phyloP scores from a whole-genome alignment of 2,797 vertebrate species.

The Lagocephalus sceleratus region DNA sequence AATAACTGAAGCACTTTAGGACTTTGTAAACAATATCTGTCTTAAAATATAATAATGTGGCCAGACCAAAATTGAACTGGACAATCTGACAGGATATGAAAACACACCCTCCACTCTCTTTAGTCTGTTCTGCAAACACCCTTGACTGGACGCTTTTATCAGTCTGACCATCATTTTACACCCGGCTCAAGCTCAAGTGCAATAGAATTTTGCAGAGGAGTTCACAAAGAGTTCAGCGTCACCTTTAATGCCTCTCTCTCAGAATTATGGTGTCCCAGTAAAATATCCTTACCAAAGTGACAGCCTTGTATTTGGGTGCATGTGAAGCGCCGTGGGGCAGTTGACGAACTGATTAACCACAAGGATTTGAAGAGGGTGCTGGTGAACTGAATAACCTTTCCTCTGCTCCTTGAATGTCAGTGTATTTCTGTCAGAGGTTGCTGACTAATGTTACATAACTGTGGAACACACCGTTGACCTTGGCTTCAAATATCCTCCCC shows the following conservation, averaged over 20 bases:
- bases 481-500: slow-evolving; percentile 32
- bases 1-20: too few species aligned
- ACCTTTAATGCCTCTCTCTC: neutral
- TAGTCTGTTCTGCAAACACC: slow-evolving; percentile 4
- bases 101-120: too few species aligned
- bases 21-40: neutral
- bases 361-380: slow-evolving; percentile 1
- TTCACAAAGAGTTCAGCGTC: slow-evolving; percentile 18
- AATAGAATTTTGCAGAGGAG: slow-evolving; percentile 1
- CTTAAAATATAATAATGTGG: neutral
- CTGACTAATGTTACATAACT: slow-evolving; percentile 41
- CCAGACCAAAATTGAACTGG: neutral
- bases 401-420: slow-evolving; percentile 5
- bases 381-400: slow-evolving; percentile 11
- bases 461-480: slow-evolving; percentile 34
- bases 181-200: neutral
- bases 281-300: neutral
- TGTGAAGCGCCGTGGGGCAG: neutral
- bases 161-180: slow-evolving; percentile 10
- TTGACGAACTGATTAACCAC: neutral
- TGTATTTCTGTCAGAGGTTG: slow-evolving; percentile 18
- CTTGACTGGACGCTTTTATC: slow-evolving; percentile 9
- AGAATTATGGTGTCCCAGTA: neutral
- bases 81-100: slow-evolving; percentile 1
- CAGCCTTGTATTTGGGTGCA: neutral